Base-by-base conservation (phyloP, 2,113 vertebrate genomes). In the Oreotrochilus melanogaster region DNA sequence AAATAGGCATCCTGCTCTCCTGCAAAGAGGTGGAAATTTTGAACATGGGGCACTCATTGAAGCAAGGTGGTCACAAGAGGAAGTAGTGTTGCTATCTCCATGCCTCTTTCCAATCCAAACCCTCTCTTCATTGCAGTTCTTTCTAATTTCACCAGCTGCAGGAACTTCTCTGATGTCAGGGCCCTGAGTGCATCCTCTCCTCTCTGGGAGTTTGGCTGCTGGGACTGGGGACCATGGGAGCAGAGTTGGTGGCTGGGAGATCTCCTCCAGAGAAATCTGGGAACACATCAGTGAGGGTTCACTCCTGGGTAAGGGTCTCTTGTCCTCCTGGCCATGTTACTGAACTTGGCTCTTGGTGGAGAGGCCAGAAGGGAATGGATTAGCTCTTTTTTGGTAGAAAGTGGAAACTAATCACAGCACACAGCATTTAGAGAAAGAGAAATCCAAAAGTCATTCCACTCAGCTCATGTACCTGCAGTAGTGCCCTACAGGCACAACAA, bases 281-380 rank as follows among this genome's bases (percentile, higher is more conserved):
- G 27, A 7, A 11, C 2, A 8, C 28, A 58, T 2, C 14, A 51
- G 3, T 0, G 2, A 60, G 14, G 25, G 16, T 25, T 56, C 25
- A 25, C 9, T 8, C 25, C 12, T 76, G 57, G 3, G 37, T 81
- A n/a, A 6, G 12, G 3, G 1, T 21, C 19, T 42, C 31, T 50
- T 47, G 37, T 74, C 28, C 21, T 74, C 37, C 10, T 78, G 47
- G 8, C 8, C n/a, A 2, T 8, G 6, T 33, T 33, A 6, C 14
- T 50, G 70, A 66, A 18, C 19, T 28, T 7, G 15, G 12, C 10
- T 86, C 7, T 43, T 35, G 13, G 37, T 23, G 31, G 33, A 33
- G 15, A 54, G 37, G 14, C 51, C 5, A 28, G 47, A 9, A 37
- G 12, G 21, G n/a, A 91, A 45, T 17, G n/a, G 42, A 58, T 78